Evolutionary conservation across 2,888 invertebrate genomes (phyloP).

Genomic region (Parnassius orleans): DNA sequence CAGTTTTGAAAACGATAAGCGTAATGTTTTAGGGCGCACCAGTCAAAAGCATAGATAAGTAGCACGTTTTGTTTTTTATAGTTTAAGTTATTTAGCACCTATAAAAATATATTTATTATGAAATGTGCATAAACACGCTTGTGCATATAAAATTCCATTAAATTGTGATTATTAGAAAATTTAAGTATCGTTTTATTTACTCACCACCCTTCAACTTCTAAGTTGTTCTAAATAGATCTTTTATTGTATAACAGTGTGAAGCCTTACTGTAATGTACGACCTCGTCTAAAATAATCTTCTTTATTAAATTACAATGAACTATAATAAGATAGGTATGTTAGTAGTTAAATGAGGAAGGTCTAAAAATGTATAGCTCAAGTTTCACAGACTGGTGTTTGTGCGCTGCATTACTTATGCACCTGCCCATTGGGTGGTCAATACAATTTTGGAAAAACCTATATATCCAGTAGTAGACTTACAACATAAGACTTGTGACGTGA

Average conservation of each 20-base stretch:
- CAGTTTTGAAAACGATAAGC: conserved; percentile 46
- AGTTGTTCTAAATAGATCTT: too few relatives aligned
- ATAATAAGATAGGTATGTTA: too few relatives aligned
- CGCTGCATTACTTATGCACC: too few relatives aligned
- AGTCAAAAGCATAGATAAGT: conserved; percentile 66
- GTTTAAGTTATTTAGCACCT: conserved; percentile 70
- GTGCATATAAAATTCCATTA: conserved; percentile 77
- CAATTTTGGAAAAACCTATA: too few relatives aligned
- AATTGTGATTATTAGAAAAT: conserved; percentile 73
- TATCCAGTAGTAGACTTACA: too few relatives aligned
- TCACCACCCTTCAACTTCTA: neutral
- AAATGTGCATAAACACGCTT: conserved; percentile 69
- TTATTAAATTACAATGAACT: neutral
- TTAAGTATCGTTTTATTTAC: conserved; percentile 20
- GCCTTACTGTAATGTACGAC: neutral
- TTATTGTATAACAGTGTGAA: neutral
- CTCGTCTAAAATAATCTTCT: neutral
- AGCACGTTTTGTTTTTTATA: conserved; percentile 59
- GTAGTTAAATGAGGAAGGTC: too few relatives aligned
- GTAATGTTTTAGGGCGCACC: conserved; percentile 65
- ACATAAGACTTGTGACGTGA: too few relatives aligned
- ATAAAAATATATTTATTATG: conserved; percentile 67
- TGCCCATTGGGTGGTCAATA: too few relatives aligned
- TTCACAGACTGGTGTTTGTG: too few relatives aligned
- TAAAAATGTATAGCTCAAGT: too few relatives aligned